Evolutionary conservation across 2,113 vertebrate genomes (phyloP).

Genomic region (Regulus satrapa): DNA sequence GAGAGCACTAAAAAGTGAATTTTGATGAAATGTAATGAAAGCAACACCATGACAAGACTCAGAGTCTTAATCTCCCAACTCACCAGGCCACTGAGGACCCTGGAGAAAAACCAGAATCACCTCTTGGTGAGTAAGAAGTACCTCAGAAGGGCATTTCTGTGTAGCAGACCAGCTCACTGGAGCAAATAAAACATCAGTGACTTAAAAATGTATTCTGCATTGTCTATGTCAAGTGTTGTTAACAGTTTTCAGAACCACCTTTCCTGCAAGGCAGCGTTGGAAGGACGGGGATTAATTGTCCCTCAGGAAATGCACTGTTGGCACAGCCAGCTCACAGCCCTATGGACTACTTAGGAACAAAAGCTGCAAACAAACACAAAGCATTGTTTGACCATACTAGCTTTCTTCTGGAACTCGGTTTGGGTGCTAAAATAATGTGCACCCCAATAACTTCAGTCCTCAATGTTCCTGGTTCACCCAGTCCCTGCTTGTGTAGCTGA

Average conservation of each 20-base stretch:
- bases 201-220: neutral
- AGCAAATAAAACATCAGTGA: neutral
- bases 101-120: neutral
- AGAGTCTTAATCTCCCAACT: neutral
- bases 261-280: neutral
- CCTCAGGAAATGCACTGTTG: neutral
- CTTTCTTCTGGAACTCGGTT: neutral
- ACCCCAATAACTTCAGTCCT: neutral
- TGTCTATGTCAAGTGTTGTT: neutral
- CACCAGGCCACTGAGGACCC: neutral
- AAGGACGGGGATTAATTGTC: neutral
- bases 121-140: neutral
- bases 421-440: neutral
- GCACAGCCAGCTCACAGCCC: neutral
- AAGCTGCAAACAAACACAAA: neutral
- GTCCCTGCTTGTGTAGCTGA: neutral
- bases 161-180: neutral
- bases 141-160: neutral
- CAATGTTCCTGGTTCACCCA: neutral
- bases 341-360: neutral
- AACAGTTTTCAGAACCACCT: neutral
- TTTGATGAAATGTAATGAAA: neutral
- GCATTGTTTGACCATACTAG: neutral
- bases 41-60: neutral
- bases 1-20: neutral